These are phyloP conservation scores for Orchestia grillus DNA, from an alignment of 1,140 invertebrate species.

Conservation along the genomic window DNA sequence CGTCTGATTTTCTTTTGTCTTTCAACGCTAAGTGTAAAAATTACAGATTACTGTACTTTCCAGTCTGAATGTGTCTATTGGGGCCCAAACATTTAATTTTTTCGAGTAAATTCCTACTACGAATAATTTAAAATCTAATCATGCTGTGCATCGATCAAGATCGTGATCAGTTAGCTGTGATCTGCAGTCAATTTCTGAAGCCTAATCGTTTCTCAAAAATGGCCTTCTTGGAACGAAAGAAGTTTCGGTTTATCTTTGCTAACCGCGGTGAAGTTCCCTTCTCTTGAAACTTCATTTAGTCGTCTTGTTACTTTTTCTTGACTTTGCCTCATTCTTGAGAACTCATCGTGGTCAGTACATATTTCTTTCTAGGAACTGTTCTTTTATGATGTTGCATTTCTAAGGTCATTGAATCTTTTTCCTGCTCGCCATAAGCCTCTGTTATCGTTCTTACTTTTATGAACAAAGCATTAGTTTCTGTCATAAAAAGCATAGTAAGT, in stretches of 20 bases:
- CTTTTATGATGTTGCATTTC: not conserved
- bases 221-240: not conserved
- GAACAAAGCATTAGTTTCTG: not conserved
- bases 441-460: not conserved
- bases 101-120: not conserved
- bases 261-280: not conserved
- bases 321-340: not conserved
- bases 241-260: not conserved
- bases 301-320: not conserved
- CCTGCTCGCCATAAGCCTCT: not conserved
- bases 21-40: too few relatives aligned
- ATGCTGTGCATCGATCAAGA: not conserved
- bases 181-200: not conserved
- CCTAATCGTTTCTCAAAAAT: not conserved
- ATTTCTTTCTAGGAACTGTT: not conserved
- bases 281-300: not conserved
- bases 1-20: too few relatives aligned
- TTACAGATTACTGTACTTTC: not conserved
- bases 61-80: not conserved
- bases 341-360: not conserved
- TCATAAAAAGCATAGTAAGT: not conserved
- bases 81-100: not conserved
- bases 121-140: not conserved
- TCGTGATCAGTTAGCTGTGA: not conserved
- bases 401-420: not conserved